A percentile compares a stretch with the other conserved stretches of the same genome.
phyloP scores from a whole-genome alignment of 2,888 invertebrate genomes.

The Rotaria macrura region DNA sequence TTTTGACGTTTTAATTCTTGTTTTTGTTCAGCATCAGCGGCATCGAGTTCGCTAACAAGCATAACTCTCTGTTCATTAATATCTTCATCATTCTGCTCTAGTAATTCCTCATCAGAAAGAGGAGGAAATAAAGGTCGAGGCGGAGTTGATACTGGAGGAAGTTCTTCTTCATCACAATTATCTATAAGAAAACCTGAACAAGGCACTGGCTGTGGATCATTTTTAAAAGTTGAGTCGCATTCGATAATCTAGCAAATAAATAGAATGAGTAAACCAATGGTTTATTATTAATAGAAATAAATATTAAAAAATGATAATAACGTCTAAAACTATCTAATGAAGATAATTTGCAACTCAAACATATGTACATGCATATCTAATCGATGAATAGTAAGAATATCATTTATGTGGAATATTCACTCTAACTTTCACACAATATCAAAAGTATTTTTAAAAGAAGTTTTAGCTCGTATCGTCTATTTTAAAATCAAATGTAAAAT shows the following conservation, averaged over 20 bases:
- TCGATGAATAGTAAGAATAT: too few species aligned
- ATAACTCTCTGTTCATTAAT: not conserved
- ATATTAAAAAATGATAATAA: too few species aligned
- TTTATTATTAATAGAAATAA: too few species aligned
- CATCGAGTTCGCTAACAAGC: not conserved
- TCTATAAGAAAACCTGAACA: constrained; percentile 13
- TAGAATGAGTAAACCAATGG: too few species aligned
- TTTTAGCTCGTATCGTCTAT: too few species aligned
- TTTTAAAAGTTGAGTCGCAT: not conserved
- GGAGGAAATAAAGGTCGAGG: not conserved
- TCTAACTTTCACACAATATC: too few species aligned
- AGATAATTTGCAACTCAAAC: too few species aligned
- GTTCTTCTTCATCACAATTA: not conserved
- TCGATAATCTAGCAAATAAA: not conserved
- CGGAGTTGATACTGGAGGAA: not conserved
- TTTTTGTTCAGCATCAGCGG: not conserved
- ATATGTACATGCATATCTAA: too few species aligned
- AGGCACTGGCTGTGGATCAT: not conserved
- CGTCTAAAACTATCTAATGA: too few species aligned
- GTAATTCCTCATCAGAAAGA: not conserved
- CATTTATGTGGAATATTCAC: too few species aligned
- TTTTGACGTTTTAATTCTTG: not conserved
- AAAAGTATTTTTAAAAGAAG: too few species aligned
- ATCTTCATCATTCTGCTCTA: not conserved
- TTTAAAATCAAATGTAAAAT: too few species aligned